phyloP scores from a whole-genome alignment of 2,113 vertebrate species.

The Passer montanus region DNA sequence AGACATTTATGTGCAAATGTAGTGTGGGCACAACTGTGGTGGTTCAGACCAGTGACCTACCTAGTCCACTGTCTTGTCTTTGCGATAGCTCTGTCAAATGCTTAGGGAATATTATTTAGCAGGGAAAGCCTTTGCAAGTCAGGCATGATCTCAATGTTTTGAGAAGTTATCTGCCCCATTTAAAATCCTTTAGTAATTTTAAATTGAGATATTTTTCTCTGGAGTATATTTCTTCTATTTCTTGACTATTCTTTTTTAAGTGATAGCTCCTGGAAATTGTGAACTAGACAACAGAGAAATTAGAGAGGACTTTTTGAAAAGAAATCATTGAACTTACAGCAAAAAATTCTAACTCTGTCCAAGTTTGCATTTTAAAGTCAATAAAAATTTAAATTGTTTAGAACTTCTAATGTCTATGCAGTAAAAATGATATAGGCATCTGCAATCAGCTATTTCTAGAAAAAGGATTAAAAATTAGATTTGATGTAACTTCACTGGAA shows the following conservation, averaged over 20 bases:
- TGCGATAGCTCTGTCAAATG: not conserved
- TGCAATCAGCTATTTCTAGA: not conserved
- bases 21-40: not conserved
- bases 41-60: not conserved
- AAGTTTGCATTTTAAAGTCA: not conserved
- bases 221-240: not conserved
- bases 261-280: not conserved
- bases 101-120: not conserved
- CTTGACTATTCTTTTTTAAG: not conserved
- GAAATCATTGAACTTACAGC: not conserved
- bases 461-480: not conserved
- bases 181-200: not conserved
- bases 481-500: not conserved
- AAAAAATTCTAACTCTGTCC: not conserved
- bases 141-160: not conserved
- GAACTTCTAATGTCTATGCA: not conserved
- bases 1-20: not conserved
- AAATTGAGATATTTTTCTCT: not conserved
- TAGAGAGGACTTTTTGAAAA: not conserved
- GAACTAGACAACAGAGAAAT: not conserved
- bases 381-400: not conserved
- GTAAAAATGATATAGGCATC: not conserved
- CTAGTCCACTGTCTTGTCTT: not conserved
- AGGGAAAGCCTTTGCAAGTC: not conserved
- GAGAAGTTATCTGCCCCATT: not conserved